Evolutionary conservation across 2,888 invertebrate genomes (phyloP), one percentile per base, ranked within the genome.

Genomic region (Leptarthrus brevirostris): DNA sequence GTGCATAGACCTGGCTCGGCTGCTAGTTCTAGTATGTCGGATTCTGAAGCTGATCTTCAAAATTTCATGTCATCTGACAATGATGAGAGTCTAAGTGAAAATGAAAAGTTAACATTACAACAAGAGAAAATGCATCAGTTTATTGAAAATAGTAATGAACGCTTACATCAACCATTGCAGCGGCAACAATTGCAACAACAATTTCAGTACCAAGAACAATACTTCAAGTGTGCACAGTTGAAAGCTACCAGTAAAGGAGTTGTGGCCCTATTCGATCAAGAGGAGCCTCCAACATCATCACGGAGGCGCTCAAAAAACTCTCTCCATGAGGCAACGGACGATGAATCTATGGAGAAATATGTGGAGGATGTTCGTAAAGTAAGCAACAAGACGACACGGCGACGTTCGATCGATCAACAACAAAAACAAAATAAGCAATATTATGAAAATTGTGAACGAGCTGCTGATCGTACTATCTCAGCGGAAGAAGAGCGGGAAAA

Each of bases 1-100:
- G 20, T 56, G 1, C 61, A 70, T 14, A 18, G 49, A 73, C 89
- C 89, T 49, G 87, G 88, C 14, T 80, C 87, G 77, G 74, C 58
- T 0, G 89, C 89, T 22, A 90, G 91, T 81, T 90, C 91, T 16
- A 86, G 88, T 77, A 90, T 92, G 77, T 91, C 92, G 34, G 91
- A 92, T 34, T 88, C 89, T 73, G 93, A 93, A 74, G 81, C 91
- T 80, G 93, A 93, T 76, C 88, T 92, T 36, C 87, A 79, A 0
- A 79, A 77, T 73, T 80, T 81, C 81, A 78, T 82, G 81, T 81
- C 82, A 61, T 82, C 82, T 8, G 82, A 83, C 71, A 82, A 83
- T 72, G 82, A 82, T 53, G 82, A 82, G 53, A 74, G 75, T 58
- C 74, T 77, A 1, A 82, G 79, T 44, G 82, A 79, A 53, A 74